These are phyloP conservation scores for Cyprinodon diabolis DNA, from an alignment of 2,797 vertebrate genomes.

Conservation along the genomic window DNA sequence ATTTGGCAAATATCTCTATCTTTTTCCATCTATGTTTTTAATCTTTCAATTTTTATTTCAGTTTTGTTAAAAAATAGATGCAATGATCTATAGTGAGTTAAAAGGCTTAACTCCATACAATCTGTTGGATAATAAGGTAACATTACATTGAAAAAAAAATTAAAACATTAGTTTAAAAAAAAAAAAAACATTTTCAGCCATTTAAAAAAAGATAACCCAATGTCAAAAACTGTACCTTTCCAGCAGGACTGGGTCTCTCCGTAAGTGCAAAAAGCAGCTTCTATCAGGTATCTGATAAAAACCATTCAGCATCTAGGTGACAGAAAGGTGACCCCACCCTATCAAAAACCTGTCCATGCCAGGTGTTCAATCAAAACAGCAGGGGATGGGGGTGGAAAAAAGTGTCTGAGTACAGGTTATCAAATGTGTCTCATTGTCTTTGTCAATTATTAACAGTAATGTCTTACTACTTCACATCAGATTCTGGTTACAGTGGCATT, in stretches of 20 bases:
- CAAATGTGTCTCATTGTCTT: conserved; percentile 1
- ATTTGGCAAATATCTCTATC: no score
- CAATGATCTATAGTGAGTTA: background rate
- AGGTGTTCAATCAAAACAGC: conserved; percentile 25
- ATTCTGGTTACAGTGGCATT: conserved; percentile 15
- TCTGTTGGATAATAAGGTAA: no score
- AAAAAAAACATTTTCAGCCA: background rate
- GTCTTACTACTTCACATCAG: conserved; percentile 12
- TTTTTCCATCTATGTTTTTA: background rate
- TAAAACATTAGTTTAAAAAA: background rate
- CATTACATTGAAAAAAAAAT: background rate
- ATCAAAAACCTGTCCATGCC: conserved; percentile 9
- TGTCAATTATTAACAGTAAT: conserved; percentile 41
- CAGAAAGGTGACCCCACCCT: conserved; percentile 22
- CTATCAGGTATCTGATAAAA: background rate
- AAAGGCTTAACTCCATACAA: background rate
- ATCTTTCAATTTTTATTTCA: background rate
- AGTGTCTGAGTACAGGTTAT: conserved; percentile 32
- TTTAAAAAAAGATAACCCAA: background rate
- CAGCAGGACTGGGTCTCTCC: conserved; percentile 19
- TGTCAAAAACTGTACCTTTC: conserved; percentile 42
- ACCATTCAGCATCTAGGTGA: background rate
- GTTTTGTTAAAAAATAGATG: background rate
- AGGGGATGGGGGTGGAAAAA: background rate
- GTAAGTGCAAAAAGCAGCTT: conserved; percentile 14